These are phyloP conservation scores for Heliangelus exortis DNA, from an alignment of 2,797 vertebrate species.

Conservation along the genomic window DNA sequence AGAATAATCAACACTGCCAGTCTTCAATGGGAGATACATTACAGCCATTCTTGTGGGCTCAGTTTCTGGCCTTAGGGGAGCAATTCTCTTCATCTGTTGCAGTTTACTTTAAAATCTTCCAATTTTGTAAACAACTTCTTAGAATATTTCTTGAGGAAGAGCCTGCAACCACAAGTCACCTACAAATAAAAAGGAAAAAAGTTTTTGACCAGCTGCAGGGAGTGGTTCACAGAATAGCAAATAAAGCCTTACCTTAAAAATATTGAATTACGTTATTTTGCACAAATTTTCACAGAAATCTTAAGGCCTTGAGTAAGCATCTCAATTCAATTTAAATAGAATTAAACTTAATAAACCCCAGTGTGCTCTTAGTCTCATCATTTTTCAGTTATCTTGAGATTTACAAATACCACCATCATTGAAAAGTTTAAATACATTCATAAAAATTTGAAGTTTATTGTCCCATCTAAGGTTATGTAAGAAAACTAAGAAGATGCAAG, in stretches of 20 bases:
- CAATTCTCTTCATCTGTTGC: neutral
- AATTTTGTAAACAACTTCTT: neutral
- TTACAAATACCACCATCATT: neutral
- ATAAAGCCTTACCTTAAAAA: neutral
- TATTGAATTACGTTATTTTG: neutral
- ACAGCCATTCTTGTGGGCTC: neutral
- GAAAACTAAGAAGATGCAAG: neutral
- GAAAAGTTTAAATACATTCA: neutral
- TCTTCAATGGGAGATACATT: neutral
- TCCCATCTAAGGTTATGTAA: neutral
- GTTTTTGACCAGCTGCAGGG: neutral
- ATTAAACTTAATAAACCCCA: neutral
- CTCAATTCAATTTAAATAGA: conserved; percentile 2
- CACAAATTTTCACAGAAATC: neutral
- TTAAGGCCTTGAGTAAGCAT: neutral
- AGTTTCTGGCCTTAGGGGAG: neutral
- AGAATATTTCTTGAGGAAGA: neutral
- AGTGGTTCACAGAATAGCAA: neutral
- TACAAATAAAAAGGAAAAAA: neutral
- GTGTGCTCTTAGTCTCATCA: neutral
- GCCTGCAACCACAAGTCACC: neutral
- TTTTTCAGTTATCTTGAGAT: neutral
- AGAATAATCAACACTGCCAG: neutral
- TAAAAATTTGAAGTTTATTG: neutral
- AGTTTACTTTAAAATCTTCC: neutral